These are phyloP conservation scores for Thysanoteuthis rhombus DNA, from an alignment of 2,888 invertebrate genomes.

Conservation along the genomic window DNA sequence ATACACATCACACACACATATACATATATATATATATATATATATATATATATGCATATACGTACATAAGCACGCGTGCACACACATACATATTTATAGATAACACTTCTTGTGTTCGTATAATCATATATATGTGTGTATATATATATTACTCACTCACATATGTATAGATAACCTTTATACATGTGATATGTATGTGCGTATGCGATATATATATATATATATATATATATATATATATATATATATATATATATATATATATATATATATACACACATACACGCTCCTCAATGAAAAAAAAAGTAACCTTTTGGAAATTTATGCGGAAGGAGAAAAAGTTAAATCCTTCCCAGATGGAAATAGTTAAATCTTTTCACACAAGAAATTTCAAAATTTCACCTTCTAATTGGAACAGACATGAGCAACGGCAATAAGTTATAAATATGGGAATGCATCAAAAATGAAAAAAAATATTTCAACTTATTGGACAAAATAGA, in stretches of 20 bases:
- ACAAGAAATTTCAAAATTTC: not conserved
- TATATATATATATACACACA: not conserved
- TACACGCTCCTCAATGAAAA: not conserved
- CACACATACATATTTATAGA: not conserved
- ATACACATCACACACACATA: not conserved
- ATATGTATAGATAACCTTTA: not conserved
- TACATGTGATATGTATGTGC: no score
- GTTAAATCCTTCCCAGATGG: not conserved
- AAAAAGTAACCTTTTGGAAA: not conserved
- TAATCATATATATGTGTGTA: not conserved
- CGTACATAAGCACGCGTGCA: not conserved
- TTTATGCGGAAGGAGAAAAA: not conserved
- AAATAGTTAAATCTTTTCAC: not conserved
- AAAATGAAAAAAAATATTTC: not conserved
- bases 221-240: no score
- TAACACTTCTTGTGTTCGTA: not conserved
- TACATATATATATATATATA: not conserved
- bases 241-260: no score
- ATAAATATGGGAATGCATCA: not conserved
- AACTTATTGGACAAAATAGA: no score
- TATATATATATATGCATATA: not conserved
- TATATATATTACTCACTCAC: not conserved
- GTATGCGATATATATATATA: no score
- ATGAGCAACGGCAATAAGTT: not conserved
- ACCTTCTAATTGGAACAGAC: not conserved